Conservation (phyloP, 2,797 vertebrate genomes). For the Champsocephalus esox region DNA sequence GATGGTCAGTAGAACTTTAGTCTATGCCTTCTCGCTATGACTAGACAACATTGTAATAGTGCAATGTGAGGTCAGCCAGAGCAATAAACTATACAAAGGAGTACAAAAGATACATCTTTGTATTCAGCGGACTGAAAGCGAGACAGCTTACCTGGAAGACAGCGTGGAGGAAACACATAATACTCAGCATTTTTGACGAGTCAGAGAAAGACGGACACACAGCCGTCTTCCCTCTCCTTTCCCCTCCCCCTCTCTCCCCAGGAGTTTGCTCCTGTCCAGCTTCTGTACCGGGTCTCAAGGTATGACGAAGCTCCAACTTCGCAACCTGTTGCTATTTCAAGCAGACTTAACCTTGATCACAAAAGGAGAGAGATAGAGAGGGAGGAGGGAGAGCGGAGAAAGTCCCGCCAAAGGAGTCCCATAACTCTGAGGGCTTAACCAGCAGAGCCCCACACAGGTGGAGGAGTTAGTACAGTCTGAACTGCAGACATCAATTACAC, state of each 20-base stretch:
- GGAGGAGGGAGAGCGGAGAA: conserved; percentile 10
- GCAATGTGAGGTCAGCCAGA: not conserved
- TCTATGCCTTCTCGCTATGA: too few species aligned
- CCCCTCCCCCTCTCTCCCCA: not conserved
- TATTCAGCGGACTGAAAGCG: not conserved
- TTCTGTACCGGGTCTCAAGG: conserved; percentile 63
- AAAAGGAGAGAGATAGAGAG: not conserved
- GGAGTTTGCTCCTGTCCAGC: not conserved
- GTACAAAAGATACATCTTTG: not conserved
- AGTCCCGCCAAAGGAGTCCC: conserved; percentile 83
- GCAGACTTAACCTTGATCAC: conserved; percentile 80
- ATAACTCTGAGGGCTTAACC: conserved; percentile 85
- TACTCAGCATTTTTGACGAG: conserved; percentile 83
- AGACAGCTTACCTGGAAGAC: conserved; percentile 89
- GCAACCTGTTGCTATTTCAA: conserved; percentile 87
- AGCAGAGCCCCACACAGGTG: too few species aligned
- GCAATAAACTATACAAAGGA: not conserved
- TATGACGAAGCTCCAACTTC: conserved; percentile 73
- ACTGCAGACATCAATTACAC: not conserved
- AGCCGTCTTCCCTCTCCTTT: conserved; percentile 48
- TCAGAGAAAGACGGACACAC: conserved; percentile 5
- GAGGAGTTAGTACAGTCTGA: not conserved
- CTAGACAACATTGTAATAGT: too few species aligned
- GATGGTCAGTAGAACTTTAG: too few species aligned
- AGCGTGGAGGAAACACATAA: conserved; percentile 88